A percentile compares a stretch with the other conserved stretches of the same genome.
phyloP scores from a whole-genome alignment of 2,113 vertebrate species.

The Hiodon tergisus region DNA sequence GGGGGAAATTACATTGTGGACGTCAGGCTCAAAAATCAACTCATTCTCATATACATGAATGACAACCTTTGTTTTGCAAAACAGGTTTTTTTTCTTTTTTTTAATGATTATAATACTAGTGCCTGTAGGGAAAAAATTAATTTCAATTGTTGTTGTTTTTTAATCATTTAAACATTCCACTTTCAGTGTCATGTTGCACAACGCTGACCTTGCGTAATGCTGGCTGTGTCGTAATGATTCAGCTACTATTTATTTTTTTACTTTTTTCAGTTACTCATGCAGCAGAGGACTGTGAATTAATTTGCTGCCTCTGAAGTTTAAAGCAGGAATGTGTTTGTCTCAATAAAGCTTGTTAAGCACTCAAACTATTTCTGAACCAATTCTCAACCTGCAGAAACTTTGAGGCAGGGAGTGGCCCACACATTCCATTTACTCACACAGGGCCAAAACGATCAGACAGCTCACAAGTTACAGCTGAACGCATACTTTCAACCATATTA shows the following conservation, averaged over 20 bases:
- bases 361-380: conserved; percentile 15
- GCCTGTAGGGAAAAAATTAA: not conserved
- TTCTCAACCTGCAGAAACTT: conserved; percentile 5
- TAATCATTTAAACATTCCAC: no score
- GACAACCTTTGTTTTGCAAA: no score
- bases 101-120: no score
- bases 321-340: conserved; percentile 44
- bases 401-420: conserved; percentile 10
- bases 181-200: not conserved
- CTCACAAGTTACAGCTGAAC: not conserved
- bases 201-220: not conserved
- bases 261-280: not conserved
- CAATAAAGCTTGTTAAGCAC: conserved; percentile 31
- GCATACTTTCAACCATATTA: not conserved
- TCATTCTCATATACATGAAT: no score
- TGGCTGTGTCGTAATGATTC: not conserved
- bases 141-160: not conserved
- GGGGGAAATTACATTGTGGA: no score
- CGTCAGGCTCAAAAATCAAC: no score
- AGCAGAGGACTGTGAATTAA: not conserved
- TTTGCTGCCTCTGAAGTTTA: conserved; percentile 7
- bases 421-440: conserved; percentile 21
- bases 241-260: not conserved
- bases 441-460: conserved; percentile 16
- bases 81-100: no score